These are phyloP conservation scores for Enteromius afrohamiltoni DNA, from an alignment of 2,797 vertebrate genomes.

Conservation along the genomic window DNA sequence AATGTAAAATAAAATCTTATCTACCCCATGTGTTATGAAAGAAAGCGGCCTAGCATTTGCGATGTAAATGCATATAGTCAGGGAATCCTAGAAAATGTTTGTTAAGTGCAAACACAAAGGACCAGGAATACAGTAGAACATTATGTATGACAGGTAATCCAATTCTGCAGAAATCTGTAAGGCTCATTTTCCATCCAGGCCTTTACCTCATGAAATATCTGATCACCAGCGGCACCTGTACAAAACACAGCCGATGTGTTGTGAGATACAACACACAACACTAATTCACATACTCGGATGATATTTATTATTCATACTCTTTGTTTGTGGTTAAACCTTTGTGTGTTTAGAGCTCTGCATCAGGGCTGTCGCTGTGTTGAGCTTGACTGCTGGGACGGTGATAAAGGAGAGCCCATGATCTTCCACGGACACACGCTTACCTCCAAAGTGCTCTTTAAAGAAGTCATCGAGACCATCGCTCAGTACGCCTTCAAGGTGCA, in stretches of 20 bases:
- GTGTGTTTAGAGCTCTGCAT: slow-evolving; percentile 83
- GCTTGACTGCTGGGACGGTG: slow-evolving; percentile 97
- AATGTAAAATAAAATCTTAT: too few relatives aligned
- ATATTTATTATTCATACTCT: background rate
- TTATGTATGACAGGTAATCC: background rate
- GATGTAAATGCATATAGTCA: too few relatives aligned
- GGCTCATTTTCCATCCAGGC: background rate
- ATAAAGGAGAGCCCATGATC: slow-evolving; percentile 89
- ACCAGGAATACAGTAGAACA: background rate
- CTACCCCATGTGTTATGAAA: background rate
- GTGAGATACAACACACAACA: background rate
- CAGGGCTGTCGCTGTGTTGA: slow-evolving; percentile 97
- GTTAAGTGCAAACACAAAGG: background rate
- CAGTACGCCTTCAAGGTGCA: slow-evolving; percentile 91
- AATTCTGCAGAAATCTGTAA: background rate
- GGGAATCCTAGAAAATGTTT: background rate
- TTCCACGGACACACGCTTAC: slow-evolving; percentile 95
- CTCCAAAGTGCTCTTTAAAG: slow-evolving; percentile 93
- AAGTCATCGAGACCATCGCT: slow-evolving; percentile 89
- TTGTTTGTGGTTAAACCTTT: slow-evolving; percentile 17
- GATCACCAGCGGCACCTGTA: background rate
- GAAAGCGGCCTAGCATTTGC: background rate
- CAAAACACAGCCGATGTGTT: background rate
- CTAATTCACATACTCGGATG: background rate
- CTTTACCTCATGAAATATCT: background rate